Conservation (phyloP, 2,797 vertebrate species). For the Amniataba percoides region DNA sequence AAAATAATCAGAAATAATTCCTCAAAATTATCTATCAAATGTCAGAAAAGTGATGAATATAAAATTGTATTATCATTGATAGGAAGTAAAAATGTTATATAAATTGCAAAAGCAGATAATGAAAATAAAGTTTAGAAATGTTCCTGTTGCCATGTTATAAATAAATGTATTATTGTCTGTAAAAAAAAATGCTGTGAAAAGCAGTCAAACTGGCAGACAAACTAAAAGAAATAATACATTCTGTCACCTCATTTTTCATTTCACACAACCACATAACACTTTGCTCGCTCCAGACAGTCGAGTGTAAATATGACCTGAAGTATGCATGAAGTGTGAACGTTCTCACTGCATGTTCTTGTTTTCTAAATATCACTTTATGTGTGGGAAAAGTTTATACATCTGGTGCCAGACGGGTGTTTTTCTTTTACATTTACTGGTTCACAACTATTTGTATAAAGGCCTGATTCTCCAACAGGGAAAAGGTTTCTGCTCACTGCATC, state of each 20-base stretch:
- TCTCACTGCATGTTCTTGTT: neutral
- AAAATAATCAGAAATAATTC: neutral
- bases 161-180: neutral
- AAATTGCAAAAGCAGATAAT: neutral
- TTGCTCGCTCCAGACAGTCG: neutral
- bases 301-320: neutral
- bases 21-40: conserved; percentile 1
- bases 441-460: too few relatives aligned
- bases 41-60: neutral
- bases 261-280: neutral
- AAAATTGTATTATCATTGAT: neutral
- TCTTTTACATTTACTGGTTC: neutral
- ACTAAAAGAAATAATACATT: neutral
- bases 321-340: neutral
- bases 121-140: neutral
- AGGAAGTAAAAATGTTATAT: neutral
- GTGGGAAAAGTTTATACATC: conserved; percentile 1
- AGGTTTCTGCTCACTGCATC: neutral
- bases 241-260: neutral
- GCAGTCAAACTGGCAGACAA: neutral
- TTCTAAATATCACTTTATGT: neutral
- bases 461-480: too few relatives aligned
- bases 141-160: neutral
- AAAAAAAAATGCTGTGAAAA: neutral
- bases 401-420: neutral